A percentile compares a stretch with the other conserved stretches of the same genome.
Evolutionary conservation across 1,140 invertebrate species (phyloP).

Genomic region (Lepidotrigona ventralis): DNA sequence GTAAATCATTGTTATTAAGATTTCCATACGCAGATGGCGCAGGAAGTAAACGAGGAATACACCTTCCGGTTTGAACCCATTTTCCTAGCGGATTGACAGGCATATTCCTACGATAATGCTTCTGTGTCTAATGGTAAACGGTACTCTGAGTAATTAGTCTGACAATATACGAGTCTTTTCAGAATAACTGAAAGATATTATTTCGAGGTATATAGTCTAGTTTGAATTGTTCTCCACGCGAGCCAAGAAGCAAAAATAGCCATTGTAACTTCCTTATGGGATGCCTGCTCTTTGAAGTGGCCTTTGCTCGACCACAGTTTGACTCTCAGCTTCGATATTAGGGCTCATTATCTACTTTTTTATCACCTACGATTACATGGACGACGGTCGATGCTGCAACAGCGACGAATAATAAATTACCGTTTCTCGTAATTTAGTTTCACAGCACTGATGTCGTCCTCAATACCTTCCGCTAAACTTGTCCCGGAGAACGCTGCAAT

Average conservation of each 20-base stretch:
- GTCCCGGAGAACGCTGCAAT: background rate
- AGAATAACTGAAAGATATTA: background rate
- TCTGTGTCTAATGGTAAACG: background rate
- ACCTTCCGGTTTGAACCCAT: background rate
- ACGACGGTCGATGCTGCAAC: background rate
- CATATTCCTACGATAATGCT: too few relatives aligned
- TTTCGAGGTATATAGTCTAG: background rate
- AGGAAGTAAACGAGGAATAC: slow-evolving; percentile 7
- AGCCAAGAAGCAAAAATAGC: background rate
- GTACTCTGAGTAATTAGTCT: background rate
- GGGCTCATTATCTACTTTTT: slow-evolving; percentile 25
- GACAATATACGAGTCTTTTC: background rate
- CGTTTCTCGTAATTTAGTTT: slow-evolving; percentile 2
- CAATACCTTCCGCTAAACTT: background rate
- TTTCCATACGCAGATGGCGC: slow-evolving; percentile 23
- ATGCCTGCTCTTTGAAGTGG: slow-evolving; percentile 5
- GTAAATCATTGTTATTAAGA: slow-evolving; percentile 46
- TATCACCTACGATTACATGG: slow-evolving; percentile 10
- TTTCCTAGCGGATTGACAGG: background rate
- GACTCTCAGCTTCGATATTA: background rate
- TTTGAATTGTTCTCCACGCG: too few relatives aligned
- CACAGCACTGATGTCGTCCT: background rate
- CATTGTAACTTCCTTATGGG: background rate
- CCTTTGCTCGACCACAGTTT: background rate
- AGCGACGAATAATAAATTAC: slow-evolving; percentile 25